phyloP scores from a whole-genome alignment of 1,140 invertebrate species.

The Atopsyche davidsoni region DNA sequence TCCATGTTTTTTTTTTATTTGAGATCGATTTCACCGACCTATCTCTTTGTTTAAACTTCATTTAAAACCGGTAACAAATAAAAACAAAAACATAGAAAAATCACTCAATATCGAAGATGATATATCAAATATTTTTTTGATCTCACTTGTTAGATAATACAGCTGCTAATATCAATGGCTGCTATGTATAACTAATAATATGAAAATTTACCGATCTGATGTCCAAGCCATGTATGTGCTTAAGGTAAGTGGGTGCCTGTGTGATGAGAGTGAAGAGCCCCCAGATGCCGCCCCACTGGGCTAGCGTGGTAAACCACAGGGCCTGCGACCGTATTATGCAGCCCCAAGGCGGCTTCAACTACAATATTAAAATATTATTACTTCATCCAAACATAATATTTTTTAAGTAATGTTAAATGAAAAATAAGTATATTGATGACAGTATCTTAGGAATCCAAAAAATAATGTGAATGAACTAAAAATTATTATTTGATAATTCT shows the following conservation, averaged over 20 bases:
- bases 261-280: conserved; percentile 80
- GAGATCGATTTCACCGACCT: too few relatives aligned
- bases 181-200: conserved; percentile 13
- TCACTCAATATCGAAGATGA: too few relatives aligned
- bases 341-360: conserved; percentile 63
- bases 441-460: too few relatives aligned
- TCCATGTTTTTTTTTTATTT: too few relatives aligned
- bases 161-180: too few relatives aligned
- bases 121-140: too few relatives aligned
- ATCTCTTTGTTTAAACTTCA: too few relatives aligned
- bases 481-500: too few relatives aligned
- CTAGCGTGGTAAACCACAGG: conserved; percentile 57
- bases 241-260: conserved; percentile 80
- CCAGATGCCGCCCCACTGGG: conserved; percentile 78
- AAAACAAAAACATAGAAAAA: background rate
- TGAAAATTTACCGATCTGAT: conserved; percentile 60
- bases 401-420: too few relatives aligned
- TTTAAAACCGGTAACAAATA: conserved; percentile 1
- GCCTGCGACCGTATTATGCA: conserved; percentile 65
- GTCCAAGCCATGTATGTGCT: conserved; percentile 74
- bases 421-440: too few relatives aligned
- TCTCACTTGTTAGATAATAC: too few relatives aligned
- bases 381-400: background rate
- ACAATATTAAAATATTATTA: conserved; percentile 24
- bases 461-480: too few relatives aligned